Conservation (phyloP, 2,113 vertebrate genomes). For the Eidolon helvum region DNA sequence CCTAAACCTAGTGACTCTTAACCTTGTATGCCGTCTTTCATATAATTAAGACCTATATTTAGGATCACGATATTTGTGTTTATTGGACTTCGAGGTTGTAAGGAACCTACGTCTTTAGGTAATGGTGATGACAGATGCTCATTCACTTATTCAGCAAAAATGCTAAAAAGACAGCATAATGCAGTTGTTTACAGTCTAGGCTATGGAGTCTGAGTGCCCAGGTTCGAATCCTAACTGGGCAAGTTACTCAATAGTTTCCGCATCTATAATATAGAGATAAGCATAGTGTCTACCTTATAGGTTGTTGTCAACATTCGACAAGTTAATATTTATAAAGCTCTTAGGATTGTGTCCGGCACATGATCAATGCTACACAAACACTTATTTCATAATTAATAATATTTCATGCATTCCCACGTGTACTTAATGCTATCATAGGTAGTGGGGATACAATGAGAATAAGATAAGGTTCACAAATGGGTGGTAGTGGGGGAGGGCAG, state of each 20-base stretch:
- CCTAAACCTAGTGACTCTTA: neutral
- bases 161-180: neutral
- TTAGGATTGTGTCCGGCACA: neutral
- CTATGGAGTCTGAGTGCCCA: neutral
- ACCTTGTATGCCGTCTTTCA: neutral
- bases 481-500: neutral
- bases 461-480: neutral
- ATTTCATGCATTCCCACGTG: neutral
- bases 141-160: neutral
- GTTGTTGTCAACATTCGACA: neutral
- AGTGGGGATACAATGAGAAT: neutral
- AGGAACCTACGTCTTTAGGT: neutral
- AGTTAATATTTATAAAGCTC: neutral
- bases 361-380: neutral
- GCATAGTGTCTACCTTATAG: neutral
- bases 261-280: neutral
- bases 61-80: neutral
- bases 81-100: neutral
- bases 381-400: neutral
- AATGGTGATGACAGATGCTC: neutral
- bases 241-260: neutral
- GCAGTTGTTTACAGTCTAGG: neutral
- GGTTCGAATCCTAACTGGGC: neutral
- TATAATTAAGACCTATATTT: neutral
- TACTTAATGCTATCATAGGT: neutral